Base-by-base conservation (phyloP, 2,113 vertebrate genomes). In the Paraplagusia blochii region DNA sequence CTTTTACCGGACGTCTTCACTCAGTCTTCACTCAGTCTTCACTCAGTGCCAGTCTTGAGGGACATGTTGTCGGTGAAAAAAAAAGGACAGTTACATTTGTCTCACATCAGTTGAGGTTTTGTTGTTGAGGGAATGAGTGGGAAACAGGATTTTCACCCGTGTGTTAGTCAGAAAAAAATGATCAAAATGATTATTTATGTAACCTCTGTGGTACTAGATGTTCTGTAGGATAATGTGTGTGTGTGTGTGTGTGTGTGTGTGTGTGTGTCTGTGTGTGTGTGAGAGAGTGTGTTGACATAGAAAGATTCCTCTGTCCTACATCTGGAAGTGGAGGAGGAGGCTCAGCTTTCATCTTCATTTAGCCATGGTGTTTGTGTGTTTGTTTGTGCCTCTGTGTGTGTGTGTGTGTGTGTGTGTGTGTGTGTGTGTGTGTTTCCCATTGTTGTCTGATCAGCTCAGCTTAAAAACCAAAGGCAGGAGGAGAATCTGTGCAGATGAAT, bases 331-430 rank as follows among this genome's bases (percentile, higher is more conserved):
- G 72, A 72, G 67, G 80, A 82, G 60, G 72, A 57, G 66, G 72
- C 67, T 72, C 19, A 33, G 74, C 84, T 80, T 86, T 86, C 69
- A 80, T 83, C 84, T 79, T 45, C 66, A 44, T 12, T 75, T 75
- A 67, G 70, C 58, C 61, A 42, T 59, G 56, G 57, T 72, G 48
- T 80, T 63, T 65, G 60, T 53, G 55, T 57, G 58, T 58, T 60
- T 58, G 57, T 53, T 51, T 52, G 19, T 43, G 17, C 42, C 5
- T 34, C 7, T 10, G 47, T n/a, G 29, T 50, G 48, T 10, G 59
- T 59, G 57, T 62, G 66, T 66, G 57, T 58, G 44, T 74, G 64
- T 64, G 46, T 62, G 59, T 42, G 53, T 66, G 70, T 58, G 60
- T 61, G 39, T 54, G 44, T 62, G 55, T 43, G 52, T 69, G 19